These are phyloP conservation scores for Pelosia muscerda DNA, from an alignment of 2,888 invertebrate genomes.

Conservation along the genomic window DNA sequence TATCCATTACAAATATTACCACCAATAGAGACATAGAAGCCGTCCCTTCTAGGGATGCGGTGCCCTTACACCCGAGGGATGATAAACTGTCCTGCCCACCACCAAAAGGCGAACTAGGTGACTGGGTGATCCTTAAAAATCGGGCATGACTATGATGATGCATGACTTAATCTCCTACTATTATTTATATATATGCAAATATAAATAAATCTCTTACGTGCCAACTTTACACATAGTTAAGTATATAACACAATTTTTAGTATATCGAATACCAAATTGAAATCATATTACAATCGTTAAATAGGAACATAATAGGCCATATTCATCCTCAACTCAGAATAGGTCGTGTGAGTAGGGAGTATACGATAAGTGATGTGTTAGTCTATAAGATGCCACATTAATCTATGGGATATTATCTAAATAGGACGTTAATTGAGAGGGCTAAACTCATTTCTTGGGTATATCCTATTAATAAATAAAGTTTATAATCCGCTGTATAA, in stretches of 20 bases:
- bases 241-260: neutral
- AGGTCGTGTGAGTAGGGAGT: neutral
- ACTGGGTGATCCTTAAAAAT: constrained; percentile 4
- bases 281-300: neutral
- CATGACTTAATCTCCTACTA: neutral
- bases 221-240: neutral
- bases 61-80: neutral
- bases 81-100: neutral
- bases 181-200: neutral
- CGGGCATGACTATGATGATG: neutral
- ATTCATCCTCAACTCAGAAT: no score
- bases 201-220: neutral
- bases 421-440: no score
- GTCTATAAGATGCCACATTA: neutral
- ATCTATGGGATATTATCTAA: neutral
- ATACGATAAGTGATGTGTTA: neutral
- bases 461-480: no score
- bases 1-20: no score
- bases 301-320: no score
- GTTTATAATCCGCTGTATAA: neutral
- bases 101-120: constrained; percentile 4
- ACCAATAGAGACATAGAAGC: neutral
- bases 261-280: neutral
- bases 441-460: no score
- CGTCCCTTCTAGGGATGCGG: neutral